These are phyloP conservation scores for Bombus haemorrhoidalis DNA, from an alignment of 1,140 invertebrate species.

Conservation along the genomic window DNA sequence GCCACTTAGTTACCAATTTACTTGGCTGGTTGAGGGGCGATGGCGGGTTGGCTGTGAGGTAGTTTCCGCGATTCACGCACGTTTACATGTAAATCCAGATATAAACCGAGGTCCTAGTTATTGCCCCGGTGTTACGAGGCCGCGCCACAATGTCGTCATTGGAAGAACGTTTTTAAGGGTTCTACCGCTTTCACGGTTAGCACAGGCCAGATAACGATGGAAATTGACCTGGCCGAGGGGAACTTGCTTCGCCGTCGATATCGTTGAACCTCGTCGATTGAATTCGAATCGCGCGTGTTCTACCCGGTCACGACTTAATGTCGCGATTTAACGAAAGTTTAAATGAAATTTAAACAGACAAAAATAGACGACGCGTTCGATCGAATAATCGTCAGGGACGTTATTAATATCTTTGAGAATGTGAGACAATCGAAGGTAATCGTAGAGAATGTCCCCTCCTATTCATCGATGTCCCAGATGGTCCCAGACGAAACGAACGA, in stretches of 20 bases:
- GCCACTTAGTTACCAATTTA: constrained; percentile 66
- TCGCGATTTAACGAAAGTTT: not conserved
- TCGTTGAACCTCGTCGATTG: constrained; percentile 7
- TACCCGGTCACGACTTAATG: not conserved
- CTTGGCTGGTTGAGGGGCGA: constrained; percentile 21
- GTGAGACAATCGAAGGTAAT: too few species aligned
- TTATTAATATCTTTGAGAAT: too few species aligned
- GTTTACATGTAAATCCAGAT: constrained; percentile 66
- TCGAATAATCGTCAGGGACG: too few species aligned
- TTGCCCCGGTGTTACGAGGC: constrained; percentile 22
- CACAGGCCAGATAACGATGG: constrained; percentile 42
- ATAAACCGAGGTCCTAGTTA: constrained; percentile 63
- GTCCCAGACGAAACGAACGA: not conserved
- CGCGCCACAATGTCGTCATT: constrained; percentile 24
- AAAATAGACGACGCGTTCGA: too few species aligned
- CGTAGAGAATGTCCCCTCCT: not conserved
- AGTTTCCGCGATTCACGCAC: constrained; percentile 59
- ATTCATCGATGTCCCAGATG: not conserved
- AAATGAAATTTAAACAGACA: not conserved
- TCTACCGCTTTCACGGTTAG: constrained; percentile 2
- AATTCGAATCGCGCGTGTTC: constrained; percentile 2
- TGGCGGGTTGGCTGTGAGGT: constrained; percentile 26
- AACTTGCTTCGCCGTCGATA: not conserved
- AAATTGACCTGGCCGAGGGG: constrained; percentile 45
- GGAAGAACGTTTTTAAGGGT: constrained; percentile 53